These are phyloP conservation scores for Aphis gossypii DNA, from an alignment of 1,140 invertebrate species.

Conservation along the genomic window DNA sequence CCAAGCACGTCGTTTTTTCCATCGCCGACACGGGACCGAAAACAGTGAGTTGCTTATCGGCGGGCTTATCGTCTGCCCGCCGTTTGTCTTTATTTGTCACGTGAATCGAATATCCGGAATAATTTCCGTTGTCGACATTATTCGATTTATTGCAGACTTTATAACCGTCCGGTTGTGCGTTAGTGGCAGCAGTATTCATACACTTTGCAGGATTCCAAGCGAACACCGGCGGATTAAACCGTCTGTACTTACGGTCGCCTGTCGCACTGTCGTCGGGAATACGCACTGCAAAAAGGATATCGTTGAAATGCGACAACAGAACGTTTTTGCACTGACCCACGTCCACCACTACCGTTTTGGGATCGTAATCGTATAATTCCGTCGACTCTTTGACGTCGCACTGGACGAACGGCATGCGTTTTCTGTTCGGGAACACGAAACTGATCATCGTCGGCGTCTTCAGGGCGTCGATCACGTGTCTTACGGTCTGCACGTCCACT, in stretches of 20 bases:
- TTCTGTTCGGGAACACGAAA: not conserved
- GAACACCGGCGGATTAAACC: not conserved
- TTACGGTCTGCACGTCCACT: not conserved
- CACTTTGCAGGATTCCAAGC: not conserved
- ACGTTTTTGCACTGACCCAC: not conserved
- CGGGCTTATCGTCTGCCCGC: too few relatives aligned
- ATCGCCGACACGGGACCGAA: too few relatives aligned
- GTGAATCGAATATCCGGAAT: too few relatives aligned
- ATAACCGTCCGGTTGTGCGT: too few relatives aligned
- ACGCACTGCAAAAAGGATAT: not conserved
- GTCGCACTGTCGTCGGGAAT: not conserved
- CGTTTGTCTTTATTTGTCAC: too few relatives aligned
- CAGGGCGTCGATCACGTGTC: not conserved
- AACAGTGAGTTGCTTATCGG: too few relatives aligned
- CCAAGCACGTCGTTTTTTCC: too few relatives aligned
- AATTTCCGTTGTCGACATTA: too few relatives aligned
- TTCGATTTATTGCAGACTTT: too few relatives aligned
- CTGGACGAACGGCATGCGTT: not conserved
- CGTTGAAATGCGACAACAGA: not conserved
- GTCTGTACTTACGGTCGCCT: not conserved
- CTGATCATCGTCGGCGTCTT: not conserved
- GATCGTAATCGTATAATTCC: not conserved
- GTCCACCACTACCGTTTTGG: not conserved
- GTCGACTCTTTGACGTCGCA: not conserved
- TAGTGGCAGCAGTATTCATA: too few relatives aligned